Conservation (phyloP, 2,113 vertebrate species). For the Microcebus tavaratra region DNA sequence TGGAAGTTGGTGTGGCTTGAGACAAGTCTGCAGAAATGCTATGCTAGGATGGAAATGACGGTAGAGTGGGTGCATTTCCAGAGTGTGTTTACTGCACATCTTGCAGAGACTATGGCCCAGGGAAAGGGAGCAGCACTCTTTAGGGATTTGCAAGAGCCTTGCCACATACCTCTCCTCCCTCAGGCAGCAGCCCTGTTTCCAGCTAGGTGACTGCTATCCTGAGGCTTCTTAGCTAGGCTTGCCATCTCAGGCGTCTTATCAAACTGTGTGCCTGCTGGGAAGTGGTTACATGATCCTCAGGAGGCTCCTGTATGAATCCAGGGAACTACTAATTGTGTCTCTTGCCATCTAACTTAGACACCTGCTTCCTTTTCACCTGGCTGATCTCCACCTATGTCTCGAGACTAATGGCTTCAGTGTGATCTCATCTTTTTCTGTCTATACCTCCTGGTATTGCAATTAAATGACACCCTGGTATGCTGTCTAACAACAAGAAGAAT, state of each 20-base stretch:
- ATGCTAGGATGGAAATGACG: background rate
- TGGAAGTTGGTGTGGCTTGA: background rate
- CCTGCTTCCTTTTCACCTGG: constrained; percentile 69
- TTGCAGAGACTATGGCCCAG: background rate
- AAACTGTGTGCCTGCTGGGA: constrained; percentile 41
- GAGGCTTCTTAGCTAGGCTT: constrained; percentile 34
- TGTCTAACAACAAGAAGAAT: background rate
- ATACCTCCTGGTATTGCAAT: constrained; percentile 13
- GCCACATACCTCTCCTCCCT: background rate
- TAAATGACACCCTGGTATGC: background rate
- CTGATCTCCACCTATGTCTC: constrained; percentile 13
- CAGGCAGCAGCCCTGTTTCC: constrained; percentile 48
- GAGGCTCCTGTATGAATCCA: constrained; percentile 49
- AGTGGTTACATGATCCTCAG: constrained; percentile 55
- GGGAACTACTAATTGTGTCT: constrained; percentile 52
- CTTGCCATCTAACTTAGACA: constrained; percentile 52
- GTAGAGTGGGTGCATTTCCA: constrained; percentile 33
- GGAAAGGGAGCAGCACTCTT: constrained; percentile 63
- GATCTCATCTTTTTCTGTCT: constrained; percentile 13
- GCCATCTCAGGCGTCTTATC: background rate
- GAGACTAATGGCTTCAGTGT: constrained; percentile 15
- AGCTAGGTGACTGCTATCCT: background rate
- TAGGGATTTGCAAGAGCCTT: background rate
- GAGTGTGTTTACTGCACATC: background rate
- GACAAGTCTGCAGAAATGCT: background rate